Evolutionary conservation across 1,140 invertebrate species (phyloP), one percentile per base, ranked within the genome.

Genomic region (Chironomus tepperi): DNA sequence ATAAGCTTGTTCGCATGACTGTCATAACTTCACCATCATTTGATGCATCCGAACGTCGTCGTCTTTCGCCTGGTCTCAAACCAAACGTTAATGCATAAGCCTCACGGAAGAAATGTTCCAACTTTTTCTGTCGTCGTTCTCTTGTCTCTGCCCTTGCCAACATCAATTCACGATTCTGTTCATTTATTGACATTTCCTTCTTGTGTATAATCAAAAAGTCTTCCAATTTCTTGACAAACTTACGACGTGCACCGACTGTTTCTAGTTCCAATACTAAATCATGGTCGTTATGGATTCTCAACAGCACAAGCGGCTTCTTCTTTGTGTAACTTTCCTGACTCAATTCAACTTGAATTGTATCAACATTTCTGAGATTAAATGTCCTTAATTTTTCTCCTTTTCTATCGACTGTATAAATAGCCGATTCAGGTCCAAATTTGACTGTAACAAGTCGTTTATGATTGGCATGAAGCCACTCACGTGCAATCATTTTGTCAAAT

Each of bases 41-140:
- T 73, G 87, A 89, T 76, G 93, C 88, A 77, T 91, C 89, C 1
- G 87, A 89, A 75, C 89, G 84, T 67, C 89, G 83, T 43, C 90
- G 83, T 73, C 89, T 84, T 80, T 92, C 93, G 0, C 90, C 90
- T 0, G 90, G 90, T 34, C 86, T 88, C 3, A 96, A 81, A 3
- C 94, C 95, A 81, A 97, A 97, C 0, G 95, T 96, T 73, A 98
- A 85, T 1, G 96, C 94, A 79, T 99, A 99, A 0, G 98, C 97
- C 84, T 98, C 96, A 77, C 97, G 88, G 84, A 99, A 99, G 86
- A 99, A 99, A 83, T 98, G 95, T 80, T 99, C 97, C 34, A 99
- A 82, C 77, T 96, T 90, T 77, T 93, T 91, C 79, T 99, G 96
- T 34, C 98, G 84, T 72, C 98, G 88, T 79, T 98, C 95, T 79